A percentile compares a stretch with the other conserved stretches of the same genome.
Evolutionary conservation across 2,888 invertebrate species (phyloP).

Genomic region (Rhodophaea formosa): DNA sequence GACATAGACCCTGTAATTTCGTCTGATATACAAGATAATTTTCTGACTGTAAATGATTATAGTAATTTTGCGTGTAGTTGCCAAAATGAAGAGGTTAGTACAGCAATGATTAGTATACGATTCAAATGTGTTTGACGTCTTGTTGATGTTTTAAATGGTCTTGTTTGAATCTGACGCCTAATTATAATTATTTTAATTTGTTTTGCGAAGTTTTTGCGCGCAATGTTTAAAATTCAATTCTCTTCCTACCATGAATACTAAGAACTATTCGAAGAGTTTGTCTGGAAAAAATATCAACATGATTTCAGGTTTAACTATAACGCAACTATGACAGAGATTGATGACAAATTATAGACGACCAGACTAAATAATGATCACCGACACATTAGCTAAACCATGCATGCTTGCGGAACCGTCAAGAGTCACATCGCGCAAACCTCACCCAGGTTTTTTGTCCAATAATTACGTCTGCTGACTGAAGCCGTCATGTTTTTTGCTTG

Average conservation of each 20-base stretch:
- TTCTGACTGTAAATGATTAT: slow-evolving; percentile 60
- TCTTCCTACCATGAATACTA: no score
- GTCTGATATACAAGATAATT: slow-evolving; percentile 65
- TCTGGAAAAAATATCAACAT: neutral
- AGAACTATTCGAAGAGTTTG: neutral
- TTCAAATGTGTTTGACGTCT: slow-evolving; percentile 20
- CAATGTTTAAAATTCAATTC: no score
- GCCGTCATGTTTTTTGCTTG: slow-evolving; percentile 48
- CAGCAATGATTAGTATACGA: slow-evolving; percentile 40
- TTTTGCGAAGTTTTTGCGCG: no score
- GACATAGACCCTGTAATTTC: slow-evolving; percentile 66
- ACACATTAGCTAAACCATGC: neutral
- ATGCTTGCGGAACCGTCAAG: slow-evolving; percentile 37
- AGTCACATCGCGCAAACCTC: slow-evolving; percentile 34
- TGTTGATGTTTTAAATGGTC: slow-evolving; percentile 1
- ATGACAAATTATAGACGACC: neutral
- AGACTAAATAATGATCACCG: slow-evolving; percentile 1
- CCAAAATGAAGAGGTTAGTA: slow-evolving; percentile 64
- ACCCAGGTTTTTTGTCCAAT: slow-evolving; percentile 41
- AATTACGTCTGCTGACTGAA: slow-evolving; percentile 42
- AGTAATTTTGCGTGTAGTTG: slow-evolving; percentile 61
- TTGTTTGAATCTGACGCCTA: no score
- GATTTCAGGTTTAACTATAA: neutral
- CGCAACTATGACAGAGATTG: neutral
- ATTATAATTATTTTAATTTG: no score